phyloP scores from a whole-genome alignment of 2,797 vertebrate genomes.

The Acrossocheilus fasciatus region DNA sequence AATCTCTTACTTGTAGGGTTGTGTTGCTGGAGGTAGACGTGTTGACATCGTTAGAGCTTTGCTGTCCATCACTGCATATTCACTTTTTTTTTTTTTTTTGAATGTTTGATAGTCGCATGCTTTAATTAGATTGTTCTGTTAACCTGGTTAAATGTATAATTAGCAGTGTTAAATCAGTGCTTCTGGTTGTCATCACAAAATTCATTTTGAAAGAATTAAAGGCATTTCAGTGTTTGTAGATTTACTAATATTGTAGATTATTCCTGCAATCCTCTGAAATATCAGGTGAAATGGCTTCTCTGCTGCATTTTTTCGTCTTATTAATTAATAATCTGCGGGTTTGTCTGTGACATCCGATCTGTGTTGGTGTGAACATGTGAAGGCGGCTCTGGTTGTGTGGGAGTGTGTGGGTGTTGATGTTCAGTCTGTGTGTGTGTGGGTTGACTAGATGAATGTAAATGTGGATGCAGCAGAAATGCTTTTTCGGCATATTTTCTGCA shows the following conservation, averaged over 20 bases:
- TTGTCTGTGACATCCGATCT: slow-evolving; percentile 28
- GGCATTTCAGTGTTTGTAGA: slow-evolving; percentile 9
- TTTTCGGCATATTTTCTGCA: slow-evolving; percentile 12
- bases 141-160: neutral
- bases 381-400: slow-evolving; percentile 17
- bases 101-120: neutral
- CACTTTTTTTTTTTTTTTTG: neutral
- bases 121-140: neutral
- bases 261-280: neutral
- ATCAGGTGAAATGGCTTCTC: neutral
- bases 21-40: neutral
- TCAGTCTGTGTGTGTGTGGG: neutral
- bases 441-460: slow-evolving; percentile 30
- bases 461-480: slow-evolving; percentile 42
- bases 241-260: neutral
- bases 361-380: slow-evolving; percentile 20
- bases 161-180: neutral
- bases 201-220: neutral
- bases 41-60: neutral
- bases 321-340: neutral
- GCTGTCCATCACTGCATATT: neutral
- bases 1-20: neutral
- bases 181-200: neutral
- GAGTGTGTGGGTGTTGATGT: slow-evolving; percentile 48
- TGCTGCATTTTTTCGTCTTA: neutral